phyloP scores from a whole-genome alignment of 2,797 vertebrate species.

The Microchirus variegatus region DNA sequence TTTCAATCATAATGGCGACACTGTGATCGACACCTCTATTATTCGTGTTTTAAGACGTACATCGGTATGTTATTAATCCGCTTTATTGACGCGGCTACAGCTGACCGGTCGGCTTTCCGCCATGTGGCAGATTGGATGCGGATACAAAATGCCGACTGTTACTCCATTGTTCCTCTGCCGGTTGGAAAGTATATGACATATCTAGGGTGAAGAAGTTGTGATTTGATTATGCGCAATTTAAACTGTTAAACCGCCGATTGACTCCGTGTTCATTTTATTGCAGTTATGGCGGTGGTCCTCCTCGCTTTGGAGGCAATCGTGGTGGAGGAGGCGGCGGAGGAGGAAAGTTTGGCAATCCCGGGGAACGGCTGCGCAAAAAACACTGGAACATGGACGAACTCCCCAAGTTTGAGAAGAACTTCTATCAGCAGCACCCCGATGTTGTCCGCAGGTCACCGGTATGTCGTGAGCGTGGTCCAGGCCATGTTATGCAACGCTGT shows the following conservation, averaged over 20 bases:
- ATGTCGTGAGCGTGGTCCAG: conserved; percentile 34
- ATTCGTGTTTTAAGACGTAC: too few species aligned
- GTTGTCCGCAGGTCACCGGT: conserved; percentile 86
- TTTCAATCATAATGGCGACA: background rate
- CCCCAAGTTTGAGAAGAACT: conserved; percentile 98
- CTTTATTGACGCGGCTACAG: conserved; percentile 14
- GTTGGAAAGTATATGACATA: conserved; percentile 74
- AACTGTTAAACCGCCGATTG: background rate
- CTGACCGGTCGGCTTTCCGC: conserved; percentile 55
- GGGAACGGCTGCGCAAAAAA: conserved; percentile 94
- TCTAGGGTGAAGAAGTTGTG: conserved; percentile 40
- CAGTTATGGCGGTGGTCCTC: conserved; percentile 89
- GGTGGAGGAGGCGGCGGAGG: conserved; percentile 76
- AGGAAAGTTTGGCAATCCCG: conserved; percentile 96
- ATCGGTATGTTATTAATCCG: fast-evolving
- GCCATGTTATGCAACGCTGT: conserved; percentile 32
- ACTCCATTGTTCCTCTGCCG: conserved; percentile 75
- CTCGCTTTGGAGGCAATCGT: conserved; percentile 92
- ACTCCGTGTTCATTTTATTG: background rate
- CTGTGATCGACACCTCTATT: background rate
- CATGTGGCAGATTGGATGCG: conserved; percentile 74
- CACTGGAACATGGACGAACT: conserved; percentile 98
- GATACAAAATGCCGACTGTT: conserved; percentile 83
- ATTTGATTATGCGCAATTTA: fast-evolving
- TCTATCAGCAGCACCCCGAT: conserved; percentile 94